A percentile compares a stretch with the other conserved stretches of the same genome.
Conservation (phyloP, 2,797 vertebrate species). For the Enteromius argenteus region DNA sequence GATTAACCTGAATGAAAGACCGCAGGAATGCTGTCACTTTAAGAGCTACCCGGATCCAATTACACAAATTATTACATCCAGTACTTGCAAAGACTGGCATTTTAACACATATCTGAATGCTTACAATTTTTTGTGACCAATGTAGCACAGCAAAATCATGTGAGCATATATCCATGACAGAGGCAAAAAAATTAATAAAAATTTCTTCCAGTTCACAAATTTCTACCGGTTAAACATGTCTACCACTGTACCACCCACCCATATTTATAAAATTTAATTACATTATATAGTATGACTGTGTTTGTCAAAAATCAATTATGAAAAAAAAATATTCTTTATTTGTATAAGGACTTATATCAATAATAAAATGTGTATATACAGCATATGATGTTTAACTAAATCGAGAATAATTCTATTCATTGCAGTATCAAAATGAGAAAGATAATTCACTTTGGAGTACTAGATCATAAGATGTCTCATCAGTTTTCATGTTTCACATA, state of each 20-base stretch:
- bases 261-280: not conserved
- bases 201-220: too few species aligned
- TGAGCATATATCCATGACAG: too few species aligned
- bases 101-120: not conserved
- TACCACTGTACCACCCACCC: not conserved
- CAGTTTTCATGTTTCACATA: not conserved
- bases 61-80: too few species aligned
- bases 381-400: not conserved
- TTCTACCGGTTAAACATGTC: not conserved
- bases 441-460: not conserved
- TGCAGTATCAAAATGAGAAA: not conserved
- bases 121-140: not conserved
- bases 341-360: not conserved
- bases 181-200: too few species aligned
- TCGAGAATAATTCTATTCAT: not conserved
- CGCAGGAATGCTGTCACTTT: too few species aligned
- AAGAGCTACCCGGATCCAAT: not conserved
- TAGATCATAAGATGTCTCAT: constrained; percentile 5
- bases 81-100: not conserved
- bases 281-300: not conserved
- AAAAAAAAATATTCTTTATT: not conserved
- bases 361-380: not conserved
- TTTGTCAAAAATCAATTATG: not conserved
- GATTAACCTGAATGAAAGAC: too few species aligned
- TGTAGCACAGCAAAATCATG: not conserved